A percentile compares a stretch with the other conserved stretches of the same genome.
Conservation (phyloP, 2,797 vertebrate genomes). For the Hydrophis major region DNA sequence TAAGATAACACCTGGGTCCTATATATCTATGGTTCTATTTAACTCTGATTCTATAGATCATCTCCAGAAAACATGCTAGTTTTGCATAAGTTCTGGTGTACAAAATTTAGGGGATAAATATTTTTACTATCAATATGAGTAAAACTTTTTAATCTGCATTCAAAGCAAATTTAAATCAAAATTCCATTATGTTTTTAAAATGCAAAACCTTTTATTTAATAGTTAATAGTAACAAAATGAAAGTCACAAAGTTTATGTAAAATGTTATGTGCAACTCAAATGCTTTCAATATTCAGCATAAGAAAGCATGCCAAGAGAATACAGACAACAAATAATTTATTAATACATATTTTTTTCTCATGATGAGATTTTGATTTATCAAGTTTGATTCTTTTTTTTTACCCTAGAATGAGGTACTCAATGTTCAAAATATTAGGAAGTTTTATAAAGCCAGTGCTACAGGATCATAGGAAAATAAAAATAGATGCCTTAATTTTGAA, state of each 20-base stretch:
- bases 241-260: not conserved
- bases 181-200: not conserved
- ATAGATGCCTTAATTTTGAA: not conserved
- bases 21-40: not conserved
- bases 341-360: not conserved
- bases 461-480: not conserved
- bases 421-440: not conserved
- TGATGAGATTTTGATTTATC: not conserved
- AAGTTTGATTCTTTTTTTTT: accelerated
- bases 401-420: not conserved
- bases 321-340: not conserved
- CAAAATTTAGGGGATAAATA: not conserved
- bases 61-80: not conserved
- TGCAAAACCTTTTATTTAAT: not conserved
- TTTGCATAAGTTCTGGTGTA: not conserved
- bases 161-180: not conserved
- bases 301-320: not conserved
- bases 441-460: not conserved
- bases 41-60: not conserved
- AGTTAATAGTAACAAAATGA: not conserved
- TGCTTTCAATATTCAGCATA: not conserved
- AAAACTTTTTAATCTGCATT: not conserved
- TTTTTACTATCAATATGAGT: not conserved
- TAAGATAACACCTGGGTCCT: not conserved
- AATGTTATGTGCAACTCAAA: slow-evolving; percentile 2